phyloP scores from a whole-genome alignment of 2,113 vertebrate species.

The Acinonyx jubatus region DNA sequence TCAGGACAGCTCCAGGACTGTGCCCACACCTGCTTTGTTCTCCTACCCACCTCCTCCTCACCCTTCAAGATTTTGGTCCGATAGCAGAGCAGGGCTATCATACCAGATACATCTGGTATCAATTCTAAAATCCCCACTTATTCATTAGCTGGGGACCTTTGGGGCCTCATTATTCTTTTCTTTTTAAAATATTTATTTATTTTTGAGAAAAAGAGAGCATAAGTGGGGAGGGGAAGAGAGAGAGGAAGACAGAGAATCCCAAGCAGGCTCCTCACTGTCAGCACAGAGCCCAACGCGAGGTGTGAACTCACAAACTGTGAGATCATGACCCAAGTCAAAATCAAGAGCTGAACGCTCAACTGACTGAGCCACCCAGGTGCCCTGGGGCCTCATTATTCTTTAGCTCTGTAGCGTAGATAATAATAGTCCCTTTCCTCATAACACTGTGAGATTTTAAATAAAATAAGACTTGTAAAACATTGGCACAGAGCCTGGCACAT shows the following conservation, averaged over 20 bases:
- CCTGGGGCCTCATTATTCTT: neutral
- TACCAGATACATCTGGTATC: neutral
- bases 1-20: neutral
- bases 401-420: conserved; percentile 13
- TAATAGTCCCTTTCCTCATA: neutral
- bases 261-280: too few species aligned
- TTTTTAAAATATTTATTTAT: too few species aligned
- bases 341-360: too few species aligned
- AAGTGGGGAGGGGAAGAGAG: too few species aligned
- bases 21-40: neutral
- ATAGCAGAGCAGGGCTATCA: neutral
- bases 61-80: neutral
- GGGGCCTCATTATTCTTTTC: neutral
- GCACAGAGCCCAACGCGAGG: too few species aligned
- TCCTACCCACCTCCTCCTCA: neutral
- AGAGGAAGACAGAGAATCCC: too few species aligned
- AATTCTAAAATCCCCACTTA: conserved; percentile 20
- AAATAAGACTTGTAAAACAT: neutral
- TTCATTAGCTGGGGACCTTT: neutral
- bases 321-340: too few species aligned
- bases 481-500: neutral
- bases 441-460: neutral
- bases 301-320: too few species aligned
- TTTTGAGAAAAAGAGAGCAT: too few species aligned
- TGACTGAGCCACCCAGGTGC: too few species aligned